phyloP scores from a whole-genome alignment of 2,797 vertebrate species.

The Sylvia borin region DNA sequence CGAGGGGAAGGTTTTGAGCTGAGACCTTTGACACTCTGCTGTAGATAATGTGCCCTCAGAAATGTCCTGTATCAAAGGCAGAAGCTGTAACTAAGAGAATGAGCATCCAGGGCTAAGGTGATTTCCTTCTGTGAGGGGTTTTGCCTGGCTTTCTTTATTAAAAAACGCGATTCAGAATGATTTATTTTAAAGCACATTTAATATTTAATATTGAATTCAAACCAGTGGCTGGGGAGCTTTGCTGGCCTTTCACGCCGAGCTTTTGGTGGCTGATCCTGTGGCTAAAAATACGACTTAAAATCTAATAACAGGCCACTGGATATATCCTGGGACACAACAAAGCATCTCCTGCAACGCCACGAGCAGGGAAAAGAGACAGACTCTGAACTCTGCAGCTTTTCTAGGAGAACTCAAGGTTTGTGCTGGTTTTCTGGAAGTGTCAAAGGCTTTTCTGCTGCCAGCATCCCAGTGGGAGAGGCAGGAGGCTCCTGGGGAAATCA shows the following conservation, averaged over 20 bases:
- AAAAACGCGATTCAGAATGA: background rate
- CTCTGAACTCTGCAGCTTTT: background rate
- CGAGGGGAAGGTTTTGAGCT: background rate
- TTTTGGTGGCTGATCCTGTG: background rate
- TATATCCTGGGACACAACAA: background rate
- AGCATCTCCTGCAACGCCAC: background rate
- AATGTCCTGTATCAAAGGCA: background rate
- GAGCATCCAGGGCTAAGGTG: slow-evolving; percentile 9
- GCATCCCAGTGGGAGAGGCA: background rate
- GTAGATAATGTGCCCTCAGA: background rate
- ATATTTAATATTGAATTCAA: background rate
- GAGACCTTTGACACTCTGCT: background rate
- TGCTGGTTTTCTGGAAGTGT: background rate
- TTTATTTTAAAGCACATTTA: background rate
- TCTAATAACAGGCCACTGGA: background rate
- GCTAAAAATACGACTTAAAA: background rate
- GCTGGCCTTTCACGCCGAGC: background rate
- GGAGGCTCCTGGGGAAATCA: background rate
- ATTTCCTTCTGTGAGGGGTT: background rate
- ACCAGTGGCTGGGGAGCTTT: background rate
- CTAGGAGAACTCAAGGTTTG: background rate
- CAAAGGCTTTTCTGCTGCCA: background rate
- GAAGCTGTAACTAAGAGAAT: background rate
- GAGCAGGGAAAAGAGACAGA: background rate
- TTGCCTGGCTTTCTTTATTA: background rate